phyloP scores from a whole-genome alignment of 2,113 vertebrate species.

The Ceyx cyanopectus region DNA sequence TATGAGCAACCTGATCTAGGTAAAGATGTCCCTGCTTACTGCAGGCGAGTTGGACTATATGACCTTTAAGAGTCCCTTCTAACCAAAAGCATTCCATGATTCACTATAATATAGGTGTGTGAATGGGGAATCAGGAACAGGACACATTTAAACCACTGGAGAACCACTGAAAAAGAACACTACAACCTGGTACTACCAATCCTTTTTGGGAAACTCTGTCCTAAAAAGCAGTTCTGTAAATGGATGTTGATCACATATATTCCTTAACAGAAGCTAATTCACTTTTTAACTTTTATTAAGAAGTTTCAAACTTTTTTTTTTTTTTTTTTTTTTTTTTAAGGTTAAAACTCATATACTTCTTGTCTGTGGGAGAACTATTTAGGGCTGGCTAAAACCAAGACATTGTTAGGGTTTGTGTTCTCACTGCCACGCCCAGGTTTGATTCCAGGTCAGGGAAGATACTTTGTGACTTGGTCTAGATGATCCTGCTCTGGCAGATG shows the following conservation, averaged over 20 bases:
- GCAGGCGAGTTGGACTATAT: neutral
- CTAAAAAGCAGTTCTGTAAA: neutral
- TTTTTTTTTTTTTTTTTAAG: neutral
- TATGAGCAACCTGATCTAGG: neutral
- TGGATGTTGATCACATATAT: neutral
- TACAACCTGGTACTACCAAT: neutral
- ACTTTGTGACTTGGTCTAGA: no score
- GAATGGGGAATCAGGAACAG: neutral
- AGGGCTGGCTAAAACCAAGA: neutral
- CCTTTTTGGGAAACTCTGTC: neutral
- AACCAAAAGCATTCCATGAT: neutral
- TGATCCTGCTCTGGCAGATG: no score
- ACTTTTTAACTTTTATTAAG: neutral
- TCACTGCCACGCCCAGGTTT: no score
- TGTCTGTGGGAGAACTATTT: neutral
- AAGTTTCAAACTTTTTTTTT: neutral
- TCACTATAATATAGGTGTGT: fast-evolving
- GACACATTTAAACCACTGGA: neutral
- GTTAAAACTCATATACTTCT: neutral
- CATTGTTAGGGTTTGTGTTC: no score
- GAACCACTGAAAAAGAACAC: neutral
- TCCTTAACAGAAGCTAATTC: neutral
- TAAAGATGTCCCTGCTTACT: neutral
- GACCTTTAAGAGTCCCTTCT: neutral
- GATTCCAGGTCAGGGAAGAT: no score